A percentile compares a stretch with the other conserved stretches of the same genome.
Conservation (phyloP, 2,888 invertebrate genomes). For the Capitulum mitella region DNA sequence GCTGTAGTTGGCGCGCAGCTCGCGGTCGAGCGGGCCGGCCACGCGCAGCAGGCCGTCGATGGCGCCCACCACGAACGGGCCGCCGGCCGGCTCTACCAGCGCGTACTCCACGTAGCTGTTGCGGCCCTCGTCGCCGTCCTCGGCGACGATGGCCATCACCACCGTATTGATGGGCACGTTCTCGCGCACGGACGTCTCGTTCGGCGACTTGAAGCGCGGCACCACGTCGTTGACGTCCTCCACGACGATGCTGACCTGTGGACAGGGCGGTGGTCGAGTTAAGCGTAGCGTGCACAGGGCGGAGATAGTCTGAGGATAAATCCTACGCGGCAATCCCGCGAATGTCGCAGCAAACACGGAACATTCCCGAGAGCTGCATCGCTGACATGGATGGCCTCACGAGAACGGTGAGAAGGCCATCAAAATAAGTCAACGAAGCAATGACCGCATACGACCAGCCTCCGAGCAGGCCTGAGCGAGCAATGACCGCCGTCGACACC, state of each 20-base stretch:
- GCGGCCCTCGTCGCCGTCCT: conserved; percentile 81
- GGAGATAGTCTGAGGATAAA: too few species aligned
- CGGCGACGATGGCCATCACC: conserved; percentile 78
- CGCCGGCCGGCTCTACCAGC: conserved; percentile 45
- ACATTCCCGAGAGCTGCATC: too few species aligned
- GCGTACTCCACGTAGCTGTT: conserved; percentile 86
- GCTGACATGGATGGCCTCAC: too few species aligned
- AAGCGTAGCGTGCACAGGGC: too few species aligned
- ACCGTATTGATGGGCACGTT: conserved; percentile 79
- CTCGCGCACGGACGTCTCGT: conserved; percentile 67
- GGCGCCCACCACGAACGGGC: conserved; percentile 66
- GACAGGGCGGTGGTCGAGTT: conserved; percentile 43
- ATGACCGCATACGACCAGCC: too few species aligned
- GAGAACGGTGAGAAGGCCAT: too few species aligned
- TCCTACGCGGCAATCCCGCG: too few species aligned
- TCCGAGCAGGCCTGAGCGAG: too few species aligned
- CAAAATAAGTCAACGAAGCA: too few species aligned
- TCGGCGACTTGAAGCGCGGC: conserved; percentile 68
- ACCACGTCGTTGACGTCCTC: conserved; percentile 84
- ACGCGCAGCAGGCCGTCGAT: conserved; percentile 81
- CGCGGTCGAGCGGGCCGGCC: conserved; percentile 77
- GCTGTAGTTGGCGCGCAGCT: conserved; percentile 64
- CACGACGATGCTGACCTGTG: conserved; percentile 40
- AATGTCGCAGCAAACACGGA: too few species aligned
- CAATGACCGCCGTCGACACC: not conserved